Evolutionary conservation across 2,888 invertebrate species (phyloP).

Genomic region (Tenodera sinensis): DNA sequence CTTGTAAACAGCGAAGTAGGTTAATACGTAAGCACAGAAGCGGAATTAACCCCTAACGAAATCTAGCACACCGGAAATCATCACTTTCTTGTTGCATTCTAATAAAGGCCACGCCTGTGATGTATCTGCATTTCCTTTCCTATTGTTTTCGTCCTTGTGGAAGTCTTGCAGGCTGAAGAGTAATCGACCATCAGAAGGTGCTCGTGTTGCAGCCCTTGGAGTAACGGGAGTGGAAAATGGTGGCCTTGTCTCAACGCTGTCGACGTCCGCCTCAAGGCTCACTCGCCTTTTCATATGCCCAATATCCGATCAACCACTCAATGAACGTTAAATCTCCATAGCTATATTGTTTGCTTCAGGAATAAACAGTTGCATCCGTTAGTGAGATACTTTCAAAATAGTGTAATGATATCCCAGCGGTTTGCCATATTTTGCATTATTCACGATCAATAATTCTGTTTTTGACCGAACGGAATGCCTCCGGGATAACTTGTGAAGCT

Average conservation of each 20-base stretch:
- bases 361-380: no score
- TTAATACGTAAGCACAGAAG: no score
- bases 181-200: background rate
- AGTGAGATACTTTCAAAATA: no score
- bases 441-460: no score
- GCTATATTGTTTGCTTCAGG: no score
- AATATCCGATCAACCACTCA: background rate
- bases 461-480: no score
- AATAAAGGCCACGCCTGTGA: background rate
- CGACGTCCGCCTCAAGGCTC: background rate
- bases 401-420: no score
- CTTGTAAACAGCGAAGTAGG: no score
- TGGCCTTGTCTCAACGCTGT: background rate
- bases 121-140: background rate
- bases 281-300: background rate
- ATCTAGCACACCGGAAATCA: background rate
- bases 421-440: no score
- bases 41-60: background rate
- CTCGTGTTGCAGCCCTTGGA: background rate
- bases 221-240: background rate
- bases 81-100: background rate
- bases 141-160: background rate
- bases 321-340: no score
- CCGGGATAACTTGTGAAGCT: no score
- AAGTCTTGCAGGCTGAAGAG: background rate